phyloP scores from a whole-genome alignment of 2,888 invertebrate genomes.

The Boloria selene region DNA sequence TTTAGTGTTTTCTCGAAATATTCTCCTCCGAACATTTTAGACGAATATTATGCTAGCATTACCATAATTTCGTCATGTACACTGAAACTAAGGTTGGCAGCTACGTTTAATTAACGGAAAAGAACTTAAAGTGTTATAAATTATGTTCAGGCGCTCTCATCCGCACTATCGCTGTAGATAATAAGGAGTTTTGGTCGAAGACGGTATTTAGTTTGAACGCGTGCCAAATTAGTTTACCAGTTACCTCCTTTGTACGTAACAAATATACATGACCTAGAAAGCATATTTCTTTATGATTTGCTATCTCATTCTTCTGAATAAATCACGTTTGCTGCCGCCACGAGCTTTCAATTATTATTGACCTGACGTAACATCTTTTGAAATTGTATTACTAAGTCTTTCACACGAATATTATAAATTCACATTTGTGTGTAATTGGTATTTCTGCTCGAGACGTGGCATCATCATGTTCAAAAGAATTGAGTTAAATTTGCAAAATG shows the following conservation, averaged over 20 bases:
- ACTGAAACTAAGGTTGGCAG: slow-evolving; percentile 23
- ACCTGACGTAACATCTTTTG: background rate
- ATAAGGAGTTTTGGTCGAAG: slow-evolving; percentile 54
- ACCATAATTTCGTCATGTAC: slow-evolving; percentile 18
- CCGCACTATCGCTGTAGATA: slow-evolving; percentile 39
- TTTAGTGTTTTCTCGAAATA: slow-evolving; percentile 9
- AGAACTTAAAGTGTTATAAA: slow-evolving; percentile 27
- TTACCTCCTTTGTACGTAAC: slow-evolving; percentile 15
- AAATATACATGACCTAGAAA: slow-evolving; percentile 41
- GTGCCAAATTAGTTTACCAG: slow-evolving; percentile 66
- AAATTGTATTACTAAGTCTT: background rate
- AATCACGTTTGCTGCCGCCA: slow-evolving; percentile 4
- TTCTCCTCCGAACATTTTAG: slow-evolving; percentile 5
- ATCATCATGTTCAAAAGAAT: no score
- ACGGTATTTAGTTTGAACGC: slow-evolving; percentile 57
- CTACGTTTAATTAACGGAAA: slow-evolving; percentile 24
- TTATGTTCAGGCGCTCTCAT: slow-evolving; percentile 22
- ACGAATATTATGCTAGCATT: slow-evolving; percentile 15
- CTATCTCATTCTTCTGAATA: slow-evolving; percentile 15
- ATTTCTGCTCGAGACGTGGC: no score
- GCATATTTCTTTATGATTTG: slow-evolving; percentile 30
- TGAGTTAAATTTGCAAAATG: no score
- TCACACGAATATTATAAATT: no score
- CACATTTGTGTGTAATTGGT: no score
- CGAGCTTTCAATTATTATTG: slow-evolving; percentile 11